Conservation (phyloP, 2,797 vertebrate genomes). For the Enteromius argenteus region DNA sequence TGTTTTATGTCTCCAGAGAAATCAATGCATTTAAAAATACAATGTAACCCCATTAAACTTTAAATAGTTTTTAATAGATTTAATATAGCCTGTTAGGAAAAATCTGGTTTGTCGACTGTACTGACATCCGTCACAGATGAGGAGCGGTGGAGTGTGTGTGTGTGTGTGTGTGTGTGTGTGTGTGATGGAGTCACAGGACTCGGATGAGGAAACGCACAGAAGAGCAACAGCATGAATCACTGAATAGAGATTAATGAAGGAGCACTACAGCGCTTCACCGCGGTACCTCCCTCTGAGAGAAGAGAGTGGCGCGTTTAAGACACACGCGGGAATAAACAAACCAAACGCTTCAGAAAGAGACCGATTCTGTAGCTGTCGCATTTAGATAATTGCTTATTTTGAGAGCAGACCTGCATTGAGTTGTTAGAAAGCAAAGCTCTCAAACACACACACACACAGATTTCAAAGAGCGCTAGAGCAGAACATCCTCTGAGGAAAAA, state of each 20-base stretch:
- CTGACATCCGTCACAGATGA: background rate
- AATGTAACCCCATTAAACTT: background rate
- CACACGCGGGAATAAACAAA: constrained; percentile 28
- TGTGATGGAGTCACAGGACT: background rate
- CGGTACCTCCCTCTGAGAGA: constrained; percentile 25
- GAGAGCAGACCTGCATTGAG: constrained; percentile 65
- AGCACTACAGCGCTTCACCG: background rate
- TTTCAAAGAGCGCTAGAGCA: background rate
- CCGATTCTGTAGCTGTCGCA: constrained; percentile 68
- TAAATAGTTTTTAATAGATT: background rate
- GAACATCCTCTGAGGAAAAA: background rate
- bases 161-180: background rate
- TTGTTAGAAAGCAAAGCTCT: constrained; percentile 42
- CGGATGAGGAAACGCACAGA: background rate
- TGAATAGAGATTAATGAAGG: constrained; percentile 58
- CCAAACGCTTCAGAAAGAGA: background rate
- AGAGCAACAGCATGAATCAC: constrained; percentile 46
- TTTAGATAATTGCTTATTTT: constrained; percentile 78
- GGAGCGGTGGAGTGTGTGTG: background rate
- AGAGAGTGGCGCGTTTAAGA: background rate
- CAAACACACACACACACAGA: background rate
- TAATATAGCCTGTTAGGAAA: background rate
- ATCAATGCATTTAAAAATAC: background rate
- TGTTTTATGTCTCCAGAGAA: background rate
- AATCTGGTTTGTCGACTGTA: background rate